Evolutionary conservation across 2,797 vertebrate species (phyloP).

Genomic region (Enteromius thamalakanensis): DNA sequence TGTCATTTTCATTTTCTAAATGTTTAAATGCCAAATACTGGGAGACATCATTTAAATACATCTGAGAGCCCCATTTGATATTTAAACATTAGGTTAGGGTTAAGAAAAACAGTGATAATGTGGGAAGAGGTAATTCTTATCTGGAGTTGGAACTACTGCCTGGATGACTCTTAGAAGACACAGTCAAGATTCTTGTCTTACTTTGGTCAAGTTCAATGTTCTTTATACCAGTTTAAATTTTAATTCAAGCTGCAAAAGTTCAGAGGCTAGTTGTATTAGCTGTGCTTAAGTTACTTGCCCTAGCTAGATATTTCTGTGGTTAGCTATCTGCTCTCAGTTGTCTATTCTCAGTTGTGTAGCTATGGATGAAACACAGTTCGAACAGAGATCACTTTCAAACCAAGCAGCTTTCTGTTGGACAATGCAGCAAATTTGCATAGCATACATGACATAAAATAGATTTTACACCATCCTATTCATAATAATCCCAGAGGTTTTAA

Average conservation of each 20-base stretch:
- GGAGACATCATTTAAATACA: constrained; percentile 1
- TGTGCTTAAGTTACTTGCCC: background rate
- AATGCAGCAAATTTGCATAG: background rate
- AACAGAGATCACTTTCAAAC: background rate
- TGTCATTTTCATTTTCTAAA: background rate
- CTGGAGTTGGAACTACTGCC: background rate
- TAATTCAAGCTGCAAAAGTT: background rate
- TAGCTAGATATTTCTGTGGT: background rate
- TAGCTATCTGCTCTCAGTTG: background rate
- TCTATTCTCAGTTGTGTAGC: no score
- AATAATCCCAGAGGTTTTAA: background rate
- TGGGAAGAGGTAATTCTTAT: constrained; percentile 11
- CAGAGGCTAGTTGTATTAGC: background rate
- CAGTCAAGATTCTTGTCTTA: constrained; percentile 9
- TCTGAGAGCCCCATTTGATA: background rate
- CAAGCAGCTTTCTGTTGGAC: background rate
- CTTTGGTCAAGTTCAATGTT: background rate
- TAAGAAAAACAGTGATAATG: background rate
- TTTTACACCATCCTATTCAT: background rate
- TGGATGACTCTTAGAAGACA: background rate
- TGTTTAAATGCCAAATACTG: background rate
- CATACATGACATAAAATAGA: no score
- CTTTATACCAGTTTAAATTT: background rate
- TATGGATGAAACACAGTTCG: background rate
- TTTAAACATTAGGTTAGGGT: constrained; percentile 12